Base-by-base conservation (phyloP, 2,797 vertebrate genomes). In the Sternarchorhynchus goeldii region DNA sequence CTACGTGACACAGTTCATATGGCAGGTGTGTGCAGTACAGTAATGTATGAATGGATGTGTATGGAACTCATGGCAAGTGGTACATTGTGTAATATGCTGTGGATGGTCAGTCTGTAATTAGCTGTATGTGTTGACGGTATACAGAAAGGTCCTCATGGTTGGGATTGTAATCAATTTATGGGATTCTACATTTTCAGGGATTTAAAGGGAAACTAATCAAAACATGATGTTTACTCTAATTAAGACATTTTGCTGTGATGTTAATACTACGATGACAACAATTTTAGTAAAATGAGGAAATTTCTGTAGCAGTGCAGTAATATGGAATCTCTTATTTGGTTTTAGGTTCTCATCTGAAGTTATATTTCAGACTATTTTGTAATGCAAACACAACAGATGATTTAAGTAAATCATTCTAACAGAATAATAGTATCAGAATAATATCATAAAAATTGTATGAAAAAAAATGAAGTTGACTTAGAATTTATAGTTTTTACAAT, bases 1-100 rank as follows among this genome's bases (percentile, higher is more conserved):
- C 91, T 93, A 92, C 86, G 89, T 85, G 77, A 91, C 82, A 87
- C 67, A 21, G 60, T 84, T 87, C 82, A 87, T 85, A 83, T 87
- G 78, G 88, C 12, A 12, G 14, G 45, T 50, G 45, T 50, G 10
- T 50, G 8, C 10, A 50, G 45, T 50, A 50, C 45, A 50, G 45
- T 50, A 14, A 25, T 85, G 85, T 85, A 84, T 89, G 82, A 80
- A 79, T 82, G 81, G 77, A 76, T 85, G 80, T 86, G 85, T 77
- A 64, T 73, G 80, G 81, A 86, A 81, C 88, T 83, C 87, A 81
- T 85, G 80, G 88, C 85, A 67, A 56, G 39, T 83, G 83, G 72
- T 41, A 29, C 41, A 5, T 41, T 73, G 73, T 55, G 20, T 32
- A 66, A 18, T 29, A 59, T 4, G 36, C 57, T 64, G 1, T 31